These are phyloP conservation scores for Acanthopagrus latus DNA, from an alignment of 2,797 vertebrate genomes.

Conservation along the genomic window DNA sequence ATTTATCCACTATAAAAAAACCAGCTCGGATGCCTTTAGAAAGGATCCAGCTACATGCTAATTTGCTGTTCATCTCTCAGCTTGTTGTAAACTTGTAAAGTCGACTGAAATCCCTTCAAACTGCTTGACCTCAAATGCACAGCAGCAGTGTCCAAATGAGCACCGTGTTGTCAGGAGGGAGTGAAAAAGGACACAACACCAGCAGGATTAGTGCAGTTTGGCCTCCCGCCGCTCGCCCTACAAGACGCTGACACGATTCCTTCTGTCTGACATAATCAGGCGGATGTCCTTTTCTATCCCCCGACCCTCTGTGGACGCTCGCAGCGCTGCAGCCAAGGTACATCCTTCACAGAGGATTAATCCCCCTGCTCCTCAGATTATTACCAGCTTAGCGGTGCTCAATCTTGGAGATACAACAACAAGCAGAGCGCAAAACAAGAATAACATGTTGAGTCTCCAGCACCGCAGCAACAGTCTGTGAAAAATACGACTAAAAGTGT, in stretches of 20 bases:
- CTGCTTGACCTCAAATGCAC: constrained; percentile 77
- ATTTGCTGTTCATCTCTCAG: constrained; percentile 15
- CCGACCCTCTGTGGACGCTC: constrained; percentile 34
- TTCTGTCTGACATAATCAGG: constrained; percentile 75
- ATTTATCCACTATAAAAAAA: too few relatives aligned
- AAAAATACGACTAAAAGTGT: constrained; percentile 54
- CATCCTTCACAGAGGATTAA: constrained; percentile 72
- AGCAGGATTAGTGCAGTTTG: constrained; percentile 81
- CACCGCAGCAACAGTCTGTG: constrained; percentile 47
- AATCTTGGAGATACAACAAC: constrained; percentile 77
- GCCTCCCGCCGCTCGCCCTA: constrained; percentile 52
- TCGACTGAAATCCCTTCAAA: constrained; percentile 20
- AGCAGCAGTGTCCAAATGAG: constrained; percentile 84
- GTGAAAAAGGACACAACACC: constrained; percentile 42
- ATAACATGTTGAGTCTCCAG: constrained; percentile 62
- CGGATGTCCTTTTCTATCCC: constrained; percentile 73
- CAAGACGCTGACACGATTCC: constrained; percentile 73
- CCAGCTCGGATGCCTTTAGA: not conserved
- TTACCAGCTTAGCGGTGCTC: constrained; percentile 77
- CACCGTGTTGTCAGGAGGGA: constrained; percentile 73
- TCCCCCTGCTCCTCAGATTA: constrained; percentile 78
- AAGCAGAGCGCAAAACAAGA: constrained; percentile 69
- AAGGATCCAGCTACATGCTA: not conserved
- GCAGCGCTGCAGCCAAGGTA: constrained; percentile 44
- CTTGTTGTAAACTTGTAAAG: constrained; percentile 30